Evolutionary conservation across 2,797 vertebrate species (phyloP).

Genomic region (Dryobates pubescens): DNA sequence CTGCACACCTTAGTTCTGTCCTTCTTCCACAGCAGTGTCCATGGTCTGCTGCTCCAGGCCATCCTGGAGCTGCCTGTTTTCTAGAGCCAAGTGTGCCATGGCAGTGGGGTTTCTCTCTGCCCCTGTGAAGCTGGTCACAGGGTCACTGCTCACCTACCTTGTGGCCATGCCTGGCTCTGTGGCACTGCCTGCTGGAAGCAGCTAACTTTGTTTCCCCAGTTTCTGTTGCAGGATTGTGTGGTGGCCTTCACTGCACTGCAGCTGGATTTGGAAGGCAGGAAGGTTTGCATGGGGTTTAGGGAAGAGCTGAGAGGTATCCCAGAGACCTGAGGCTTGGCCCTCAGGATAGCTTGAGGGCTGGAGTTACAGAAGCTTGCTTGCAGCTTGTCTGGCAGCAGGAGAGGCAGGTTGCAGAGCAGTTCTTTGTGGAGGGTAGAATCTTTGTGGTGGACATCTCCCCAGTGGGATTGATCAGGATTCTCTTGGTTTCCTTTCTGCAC

Average conservation of each 20-base stretch:
- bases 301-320: not conserved
- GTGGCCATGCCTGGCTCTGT: not conserved
- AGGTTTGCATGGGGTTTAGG: not conserved
- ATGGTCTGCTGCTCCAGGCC: not conserved
- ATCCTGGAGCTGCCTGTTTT: not conserved
- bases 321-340: not conserved
- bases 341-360: not conserved
- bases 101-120: not conserved
- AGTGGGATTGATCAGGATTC: too few species aligned
- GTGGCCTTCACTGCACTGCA: not conserved
- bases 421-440: not conserved
- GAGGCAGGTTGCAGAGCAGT: not conserved
- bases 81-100: not conserved
- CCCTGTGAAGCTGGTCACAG: not conserved
- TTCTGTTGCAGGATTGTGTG: not conserved
- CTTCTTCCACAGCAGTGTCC: not conserved
- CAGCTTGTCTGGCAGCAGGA: not conserved
- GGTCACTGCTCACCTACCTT: not conserved
- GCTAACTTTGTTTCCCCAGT: not conserved
- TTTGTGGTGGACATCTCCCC: too few species aligned
- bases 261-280: not conserved
- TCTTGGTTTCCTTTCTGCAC: too few species aligned
- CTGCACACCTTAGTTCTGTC: not conserved
- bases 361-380: not conserved
- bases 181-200: not conserved